phyloP scores from a whole-genome alignment of 2,888 invertebrate species.

The Nudaria mundana region DNA sequence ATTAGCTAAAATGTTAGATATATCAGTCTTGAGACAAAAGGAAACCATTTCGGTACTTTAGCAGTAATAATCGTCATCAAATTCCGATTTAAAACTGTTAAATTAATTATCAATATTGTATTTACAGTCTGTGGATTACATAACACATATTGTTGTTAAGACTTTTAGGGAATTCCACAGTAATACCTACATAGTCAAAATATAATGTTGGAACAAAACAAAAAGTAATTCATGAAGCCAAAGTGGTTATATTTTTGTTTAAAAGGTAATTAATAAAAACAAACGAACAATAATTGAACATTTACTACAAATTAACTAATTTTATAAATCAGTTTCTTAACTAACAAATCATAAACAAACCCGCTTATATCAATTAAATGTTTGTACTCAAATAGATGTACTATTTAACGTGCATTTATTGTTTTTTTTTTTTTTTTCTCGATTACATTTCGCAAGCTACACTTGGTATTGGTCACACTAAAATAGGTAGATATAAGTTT shows the following conservation, averaged over 20 bases:
- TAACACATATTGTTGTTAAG: slow-evolving; percentile 14
- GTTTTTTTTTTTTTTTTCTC: not conserved
- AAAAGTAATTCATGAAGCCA: slow-evolving; percentile 19
- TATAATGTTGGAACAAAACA: slow-evolving; percentile 23
- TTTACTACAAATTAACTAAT: slow-evolving; percentile 29
- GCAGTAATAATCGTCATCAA: slow-evolving; percentile 45
- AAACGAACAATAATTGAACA: slow-evolving; percentile 31
- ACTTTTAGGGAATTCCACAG: slow-evolving; percentile 55
- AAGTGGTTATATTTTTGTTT: slow-evolving; percentile 15
- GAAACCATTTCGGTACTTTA: slow-evolving; percentile 58
- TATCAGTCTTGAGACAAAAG: slow-evolving; percentile 75
- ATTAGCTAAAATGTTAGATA: slow-evolving; percentile 57
- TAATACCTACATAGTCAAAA: slow-evolving; percentile 14
- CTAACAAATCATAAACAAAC: slow-evolving; percentile 25
- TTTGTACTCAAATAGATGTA: slow-evolving; percentile 58
- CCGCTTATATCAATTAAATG: slow-evolving; percentile 31
- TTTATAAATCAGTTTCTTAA: slow-evolving; percentile 26
- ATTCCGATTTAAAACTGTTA: slow-evolving; percentile 37
- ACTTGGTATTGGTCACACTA: not conserved
- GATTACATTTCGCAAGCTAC: not conserved
- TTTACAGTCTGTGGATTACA: not conserved
- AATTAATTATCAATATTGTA: slow-evolving; percentile 31
- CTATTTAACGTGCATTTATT: slow-evolving; percentile 23
- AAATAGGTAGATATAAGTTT: slow-evolving; percentile 1
- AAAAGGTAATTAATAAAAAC: slow-evolving; percentile 29